Base-by-base conservation (phyloP, 2,888 invertebrate species). In the Drosophila pseudotakahashii region DNA sequence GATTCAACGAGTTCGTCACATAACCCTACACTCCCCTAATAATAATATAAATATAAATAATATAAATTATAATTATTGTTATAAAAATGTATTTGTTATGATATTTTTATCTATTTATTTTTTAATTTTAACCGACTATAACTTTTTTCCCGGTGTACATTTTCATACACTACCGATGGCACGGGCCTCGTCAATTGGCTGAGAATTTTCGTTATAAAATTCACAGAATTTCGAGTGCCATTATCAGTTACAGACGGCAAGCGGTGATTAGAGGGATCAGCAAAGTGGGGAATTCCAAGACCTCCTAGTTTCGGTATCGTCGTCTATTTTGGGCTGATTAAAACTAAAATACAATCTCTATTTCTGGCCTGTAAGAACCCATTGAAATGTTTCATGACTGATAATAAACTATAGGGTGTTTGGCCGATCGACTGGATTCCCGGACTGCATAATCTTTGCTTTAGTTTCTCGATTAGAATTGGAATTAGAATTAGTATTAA, bases 121-220 rank as follows among this genome's bases (percentile, higher is more conserved):
- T 34, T 34, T 1, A 10, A 36, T 36, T 36, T 13, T 5, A 13
- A 3, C 4, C 13, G 7, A n/a, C 6, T 14, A 9, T 2, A 16
- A 7, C 9, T 41, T 4, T n/a, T 41, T 10, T 19, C n/a, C 2
- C 7, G 11, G 30, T 48, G 58, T 50, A 44, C 26, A 16, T n/a
- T 30, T 10, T 48, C 34, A 66, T 67, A 64, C 71, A 70, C 41
- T 55, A 14, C 11, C 23, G 23, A 11, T 13, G 23, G 14, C 13
- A 23, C 32, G n/a, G 26, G 26, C 32, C 44, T 11, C 23, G 30
- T 34, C 57, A 13, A 7, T 26, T 9, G 23, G 2, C 45, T 47
- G 45, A n/a, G 37, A 32, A 45, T 39, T 39, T 16, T 68, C n/a
- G 45, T 32, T 34, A 13, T 13, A 9, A 60, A 34, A n/a, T 7